Evolutionary conservation across 2,113 vertebrate species (phyloP).

Genomic region (Lipophrys pholis): DNA sequence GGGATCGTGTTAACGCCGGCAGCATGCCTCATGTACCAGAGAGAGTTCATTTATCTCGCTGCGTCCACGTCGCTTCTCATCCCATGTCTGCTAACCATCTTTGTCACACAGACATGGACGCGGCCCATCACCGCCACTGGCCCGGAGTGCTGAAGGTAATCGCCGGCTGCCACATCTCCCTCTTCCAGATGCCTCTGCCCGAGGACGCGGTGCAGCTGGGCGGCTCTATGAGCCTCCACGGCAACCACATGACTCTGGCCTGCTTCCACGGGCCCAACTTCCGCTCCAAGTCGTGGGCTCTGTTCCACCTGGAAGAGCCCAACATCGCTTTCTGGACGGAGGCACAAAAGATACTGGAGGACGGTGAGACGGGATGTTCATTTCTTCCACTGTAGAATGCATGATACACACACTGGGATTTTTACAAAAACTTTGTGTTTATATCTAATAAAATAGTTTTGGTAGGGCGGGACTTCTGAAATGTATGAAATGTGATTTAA

Average conservation of each 20-base stretch:
- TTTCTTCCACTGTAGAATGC: not conserved
- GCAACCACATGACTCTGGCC: constrained; percentile 98
- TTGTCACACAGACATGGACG: constrained; percentile 88
- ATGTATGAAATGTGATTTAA: too few species aligned
- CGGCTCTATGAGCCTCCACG: constrained; percentile 97
- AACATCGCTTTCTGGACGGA: constrained; percentile 99
- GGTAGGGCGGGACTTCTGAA: too few species aligned
- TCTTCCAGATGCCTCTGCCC: constrained; percentile 95
- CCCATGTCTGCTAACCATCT: constrained; percentile 10
- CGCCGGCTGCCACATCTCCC: constrained; percentile 96
- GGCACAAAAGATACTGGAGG: constrained; percentile 98
- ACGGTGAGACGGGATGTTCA: constrained; percentile 84
- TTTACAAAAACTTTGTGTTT: too few species aligned
- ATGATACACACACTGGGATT: too few species aligned
- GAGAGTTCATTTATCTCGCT: constrained; percentile 9
- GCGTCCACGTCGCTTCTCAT: not conserved
- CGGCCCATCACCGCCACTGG: constrained; percentile 97
- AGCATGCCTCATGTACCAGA: not conserved
- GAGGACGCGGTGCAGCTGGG: constrained; percentile 97
- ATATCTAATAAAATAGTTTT: not conserved
- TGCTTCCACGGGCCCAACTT: constrained; percentile 99
- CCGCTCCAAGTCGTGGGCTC: constrained; percentile 97
- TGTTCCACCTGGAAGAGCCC: constrained; percentile 98
- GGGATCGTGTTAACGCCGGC: constrained; percentile 3
- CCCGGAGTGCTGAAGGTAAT: constrained; percentile 94